Percentiles rank a stretch among this genome's conserved stretches.
These are phyloP conservation scores for Lissocephala sabroskyi DNA, from an alignment of 2,888 invertebrate species.

Conservation along the genomic window DNA sequence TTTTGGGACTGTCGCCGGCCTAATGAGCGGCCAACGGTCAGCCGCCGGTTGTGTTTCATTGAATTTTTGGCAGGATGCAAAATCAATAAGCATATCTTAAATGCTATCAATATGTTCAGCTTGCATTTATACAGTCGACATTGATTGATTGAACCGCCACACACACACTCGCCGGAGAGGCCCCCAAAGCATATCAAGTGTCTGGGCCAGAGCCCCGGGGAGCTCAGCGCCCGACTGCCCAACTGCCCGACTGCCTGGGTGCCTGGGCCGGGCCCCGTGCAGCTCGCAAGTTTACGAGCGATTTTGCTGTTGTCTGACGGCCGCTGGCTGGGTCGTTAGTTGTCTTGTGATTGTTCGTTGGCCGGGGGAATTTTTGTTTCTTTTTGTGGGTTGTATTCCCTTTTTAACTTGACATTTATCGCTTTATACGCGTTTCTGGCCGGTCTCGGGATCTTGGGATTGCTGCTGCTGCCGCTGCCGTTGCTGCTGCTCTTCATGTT, in stretches of 20 bases:
- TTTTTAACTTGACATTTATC: constrained; percentile 60
- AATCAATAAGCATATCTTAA: constrained; percentile 28
- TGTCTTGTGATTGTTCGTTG: background rate
- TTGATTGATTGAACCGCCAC: constrained; percentile 47
- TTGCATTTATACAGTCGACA: constrained; percentile 31
- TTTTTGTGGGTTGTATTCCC: constrained; percentile 10
- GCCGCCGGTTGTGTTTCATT: background rate
- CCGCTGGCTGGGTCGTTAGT: no score
- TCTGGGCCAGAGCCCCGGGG: background rate
- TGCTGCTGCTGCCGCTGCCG: background rate
- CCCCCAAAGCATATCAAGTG: constrained; percentile 6
- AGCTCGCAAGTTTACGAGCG: background rate
- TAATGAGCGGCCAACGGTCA: no score
- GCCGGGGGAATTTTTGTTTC: background rate
- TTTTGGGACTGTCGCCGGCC: no score
- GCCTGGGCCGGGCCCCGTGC: no score
- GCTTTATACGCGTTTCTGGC: constrained; percentile 46
- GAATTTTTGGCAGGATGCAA: background rate
- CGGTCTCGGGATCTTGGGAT: background rate
- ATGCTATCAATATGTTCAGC: constrained; percentile 41
- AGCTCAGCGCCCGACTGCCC: background rate
- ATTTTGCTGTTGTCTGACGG: no score
- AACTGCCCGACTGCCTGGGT: no score
- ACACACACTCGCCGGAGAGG: background rate
- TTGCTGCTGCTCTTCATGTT: background rate